Conservation (phyloP, 2,888 invertebrate species). For the Pogonocherus hispidulus region DNA sequence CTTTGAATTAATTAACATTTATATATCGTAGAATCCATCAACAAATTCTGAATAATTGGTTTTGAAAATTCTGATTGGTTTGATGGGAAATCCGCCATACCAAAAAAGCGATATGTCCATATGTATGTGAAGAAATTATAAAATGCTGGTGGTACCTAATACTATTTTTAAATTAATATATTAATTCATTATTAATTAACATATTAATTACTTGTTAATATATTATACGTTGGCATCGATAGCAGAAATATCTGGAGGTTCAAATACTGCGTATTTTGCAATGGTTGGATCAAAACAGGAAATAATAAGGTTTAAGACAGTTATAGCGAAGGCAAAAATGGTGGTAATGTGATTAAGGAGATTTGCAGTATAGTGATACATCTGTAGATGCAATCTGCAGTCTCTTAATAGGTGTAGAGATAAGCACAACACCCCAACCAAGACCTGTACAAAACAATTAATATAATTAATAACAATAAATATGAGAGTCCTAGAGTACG, state of each 20-base stretch:
- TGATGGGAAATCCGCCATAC: no score
- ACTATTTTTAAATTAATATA: no score
- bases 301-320: constrained; percentile 82
- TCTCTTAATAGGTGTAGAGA: constrained; percentile 82
- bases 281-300: constrained; percentile 84
- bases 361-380: constrained; percentile 78
- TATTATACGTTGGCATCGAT: constrained; percentile 19
- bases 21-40: no score
- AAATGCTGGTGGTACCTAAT: no score
- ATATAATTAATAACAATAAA: no score
- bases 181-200: no score
- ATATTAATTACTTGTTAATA: background rate
- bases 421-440: constrained; percentile 81
- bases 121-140: no score
- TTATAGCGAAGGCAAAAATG: constrained; percentile 79
- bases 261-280: constrained; percentile 69
- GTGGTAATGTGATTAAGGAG: constrained; percentile 81
- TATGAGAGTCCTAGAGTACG: no score
- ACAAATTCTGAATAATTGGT: no score
- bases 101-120: no score
- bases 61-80: no score
- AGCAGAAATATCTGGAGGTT: constrained; percentile 52
- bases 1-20: no score
- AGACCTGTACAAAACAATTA: constrained; percentile 72
- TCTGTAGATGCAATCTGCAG: constrained; percentile 80